Base-by-base conservation (phyloP, 2,888 invertebrate genomes). In the Hydropsyche betteni region DNA sequence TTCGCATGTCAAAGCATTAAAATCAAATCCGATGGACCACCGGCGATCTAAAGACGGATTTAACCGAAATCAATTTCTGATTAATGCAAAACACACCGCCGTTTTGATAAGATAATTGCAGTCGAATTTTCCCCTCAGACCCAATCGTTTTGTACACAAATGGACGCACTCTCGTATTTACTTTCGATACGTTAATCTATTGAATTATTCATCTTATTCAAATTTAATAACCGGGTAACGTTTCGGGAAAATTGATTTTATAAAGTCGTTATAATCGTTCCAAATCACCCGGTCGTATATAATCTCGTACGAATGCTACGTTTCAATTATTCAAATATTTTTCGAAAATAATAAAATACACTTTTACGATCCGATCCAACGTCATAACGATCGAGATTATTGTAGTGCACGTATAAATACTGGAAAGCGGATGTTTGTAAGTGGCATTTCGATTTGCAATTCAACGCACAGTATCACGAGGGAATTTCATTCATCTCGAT, bases 401-500 rank as follows among this genome's bases (percentile, higher is more conserved):
- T 58, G 58, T 58, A 24, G 24, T 58, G 24, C 58, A 16, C 8
- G 58, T 58, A 24, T 58, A 58, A 58, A 64, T 64, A 44, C 72
- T 38, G 12, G 55, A 58, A 75, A 71, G 71, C 75, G 71, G 75
- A 75, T 75, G 75, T 75, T 71, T 75, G 72, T 68, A 75, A 58
- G 61, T 72, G 36, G n/a, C 33, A 36, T 34, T 70, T 44, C 55
- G n/a, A 36, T 70, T 75, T 75, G 53, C 61, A 68, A 77, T 77
- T 75, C 77, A 53, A 33, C 69, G 73, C 77, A 75, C 77, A 69
- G 44, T 10, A 50, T 24, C 33, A 61, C 69, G 38, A 58, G 69
- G 73, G 75, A 70, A 77, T 77, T 77, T 64, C 77, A 77, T 77
- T 77, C 77, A 77, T 77, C 72, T 58, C 70, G 34, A 53, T 68